phyloP scores from a whole-genome alignment of 2,113 vertebrate species.

The Mastomys natalensis region DNA sequence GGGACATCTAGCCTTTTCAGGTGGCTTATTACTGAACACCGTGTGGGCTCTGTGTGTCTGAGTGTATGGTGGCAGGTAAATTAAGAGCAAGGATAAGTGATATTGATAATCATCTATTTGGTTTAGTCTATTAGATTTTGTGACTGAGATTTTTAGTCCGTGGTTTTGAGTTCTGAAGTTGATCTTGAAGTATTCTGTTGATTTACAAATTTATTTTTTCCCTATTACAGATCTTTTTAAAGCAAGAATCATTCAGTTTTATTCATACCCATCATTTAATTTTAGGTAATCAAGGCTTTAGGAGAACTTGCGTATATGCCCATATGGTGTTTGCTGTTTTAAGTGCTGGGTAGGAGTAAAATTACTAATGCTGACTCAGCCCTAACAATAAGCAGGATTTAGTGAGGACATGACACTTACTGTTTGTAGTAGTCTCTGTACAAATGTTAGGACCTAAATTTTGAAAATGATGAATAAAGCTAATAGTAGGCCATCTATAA shows the following conservation, averaged over 20 bases:
- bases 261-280: conserved; percentile 54
- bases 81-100: background rate
- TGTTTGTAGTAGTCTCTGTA: background rate
- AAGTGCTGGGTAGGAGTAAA: conserved; percentile 33
- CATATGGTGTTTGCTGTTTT: background rate
- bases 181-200: conserved; percentile 50
- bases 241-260: conserved; percentile 6
- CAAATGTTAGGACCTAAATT: conserved; percentile 18
- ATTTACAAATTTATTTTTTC: conserved; percentile 16
- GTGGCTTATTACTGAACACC: conserved; percentile 21
- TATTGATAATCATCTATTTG: conserved; percentile 24
- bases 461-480: conserved; percentile 29
- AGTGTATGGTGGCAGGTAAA: conserved; percentile 50
- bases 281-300: conserved; percentile 52
- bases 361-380: conserved; percentile 27
- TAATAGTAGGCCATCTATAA: conserved; percentile 1
- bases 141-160: conserved; percentile 34
- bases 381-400: conserved; percentile 38
- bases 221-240: background rate
- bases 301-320: background rate
- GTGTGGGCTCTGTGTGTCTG: conserved; percentile 33
- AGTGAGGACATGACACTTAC: conserved; percentile 38
- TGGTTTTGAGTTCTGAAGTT: conserved; percentile 57
- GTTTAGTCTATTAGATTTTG: conserved; percentile 39
- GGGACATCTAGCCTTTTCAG: background rate